These are phyloP conservation scores for Xanthia icteritia DNA, from an alignment of 2,888 invertebrate genomes.

Conservation along the genomic window DNA sequence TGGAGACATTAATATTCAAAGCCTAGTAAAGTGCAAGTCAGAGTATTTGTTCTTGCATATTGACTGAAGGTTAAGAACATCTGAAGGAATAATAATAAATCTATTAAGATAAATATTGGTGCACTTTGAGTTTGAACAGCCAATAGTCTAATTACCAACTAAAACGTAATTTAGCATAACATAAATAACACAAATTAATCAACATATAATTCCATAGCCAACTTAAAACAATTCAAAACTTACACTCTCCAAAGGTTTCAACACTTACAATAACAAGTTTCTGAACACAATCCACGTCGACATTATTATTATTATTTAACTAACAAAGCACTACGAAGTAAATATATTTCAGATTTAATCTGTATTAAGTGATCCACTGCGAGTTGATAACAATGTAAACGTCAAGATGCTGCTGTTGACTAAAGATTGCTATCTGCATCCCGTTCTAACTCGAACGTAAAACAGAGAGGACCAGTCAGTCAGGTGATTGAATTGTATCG, in stretches of 20 bases:
- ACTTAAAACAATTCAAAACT: background rate
- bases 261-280: conserved; percentile 36
- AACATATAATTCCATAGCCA: background rate
- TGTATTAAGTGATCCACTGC: conserved; percentile 56
- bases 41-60: background rate
- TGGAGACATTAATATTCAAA: conserved; percentile 13
- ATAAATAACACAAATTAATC: conserved; percentile 8
- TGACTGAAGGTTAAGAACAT: background rate
- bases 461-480: conserved; percentile 55
- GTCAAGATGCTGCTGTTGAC: conserved; percentile 50
- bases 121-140: background rate
- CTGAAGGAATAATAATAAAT: background rate
- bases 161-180: background rate
- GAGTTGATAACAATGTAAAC: conserved; percentile 60
- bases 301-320: conserved; percentile 44
- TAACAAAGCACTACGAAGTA: conserved; percentile 53
- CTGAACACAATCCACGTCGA: conserved; percentile 36
- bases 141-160: background rate
- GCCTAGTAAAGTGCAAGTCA: background rate
- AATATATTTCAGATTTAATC: conserved; percentile 64
- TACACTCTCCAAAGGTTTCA: conserved; percentile 15
- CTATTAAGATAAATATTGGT: background rate
- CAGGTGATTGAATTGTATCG: conserved; percentile 68
- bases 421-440: conserved; percentile 44
- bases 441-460: conserved; percentile 29